Evolutionary conservation across 2,797 vertebrate genomes (phyloP).

Genomic region (Coregonus ussuriensis): DNA sequence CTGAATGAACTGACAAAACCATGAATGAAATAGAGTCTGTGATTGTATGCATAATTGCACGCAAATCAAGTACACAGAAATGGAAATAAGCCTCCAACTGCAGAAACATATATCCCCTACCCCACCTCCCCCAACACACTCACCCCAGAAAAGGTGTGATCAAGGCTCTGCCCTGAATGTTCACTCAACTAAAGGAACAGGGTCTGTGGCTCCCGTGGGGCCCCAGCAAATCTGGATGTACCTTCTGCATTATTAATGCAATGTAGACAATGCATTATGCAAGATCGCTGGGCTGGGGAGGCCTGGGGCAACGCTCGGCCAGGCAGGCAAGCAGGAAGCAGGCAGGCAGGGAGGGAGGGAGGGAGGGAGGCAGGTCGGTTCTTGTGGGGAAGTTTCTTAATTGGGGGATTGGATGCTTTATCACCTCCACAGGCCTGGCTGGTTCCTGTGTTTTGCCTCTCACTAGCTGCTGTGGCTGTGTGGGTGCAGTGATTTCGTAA

Average conservation of each 20-base stretch:
- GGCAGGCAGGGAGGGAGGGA: not conserved
- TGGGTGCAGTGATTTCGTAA: not conserved
- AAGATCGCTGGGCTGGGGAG: constrained; percentile 52
- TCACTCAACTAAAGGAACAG: constrained; percentile 53
- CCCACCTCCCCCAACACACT: constrained; percentile 9
- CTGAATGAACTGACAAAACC: not conserved
- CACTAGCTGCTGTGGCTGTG: not conserved
- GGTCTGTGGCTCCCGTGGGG: constrained; percentile 48
- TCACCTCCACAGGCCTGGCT: constrained; percentile 26
- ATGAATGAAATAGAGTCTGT: not conserved
- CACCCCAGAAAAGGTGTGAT: constrained; percentile 44
- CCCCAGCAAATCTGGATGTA: constrained; percentile 59
- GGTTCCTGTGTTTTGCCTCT: constrained; percentile 14
- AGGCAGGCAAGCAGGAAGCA: constrained; percentile 24
- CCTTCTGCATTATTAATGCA: constrained; percentile 65
- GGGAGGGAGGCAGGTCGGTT: not conserved
- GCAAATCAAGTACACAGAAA: not conserved
- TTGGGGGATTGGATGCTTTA: constrained; percentile 20
- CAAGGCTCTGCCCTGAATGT: constrained; percentile 55
- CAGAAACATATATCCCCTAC: not conserved
- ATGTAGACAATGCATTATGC: constrained; percentile 67
- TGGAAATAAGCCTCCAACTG: constrained; percentile 4
- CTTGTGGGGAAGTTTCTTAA: not conserved
- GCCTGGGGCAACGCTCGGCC: constrained; percentile 41
- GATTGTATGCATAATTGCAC: not conserved